phyloP scores from a whole-genome alignment of 2,888 invertebrate species.

The Drosophila quasianomalipes region DNA sequence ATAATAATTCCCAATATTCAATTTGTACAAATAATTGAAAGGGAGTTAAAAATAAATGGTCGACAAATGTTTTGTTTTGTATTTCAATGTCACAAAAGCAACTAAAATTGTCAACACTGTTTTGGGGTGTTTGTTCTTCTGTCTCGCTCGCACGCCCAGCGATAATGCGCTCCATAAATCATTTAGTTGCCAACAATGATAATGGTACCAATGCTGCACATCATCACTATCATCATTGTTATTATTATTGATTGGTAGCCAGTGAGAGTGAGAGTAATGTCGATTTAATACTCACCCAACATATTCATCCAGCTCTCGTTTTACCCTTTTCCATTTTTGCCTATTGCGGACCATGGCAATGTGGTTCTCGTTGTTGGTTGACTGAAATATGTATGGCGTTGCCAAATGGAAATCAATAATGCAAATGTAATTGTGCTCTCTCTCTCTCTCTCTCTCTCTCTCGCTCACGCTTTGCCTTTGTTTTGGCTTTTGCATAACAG shows the following conservation, averaged over 20 bases:
- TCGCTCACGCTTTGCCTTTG: background rate
- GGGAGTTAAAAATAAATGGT: background rate
- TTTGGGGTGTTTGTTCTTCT: background rate
- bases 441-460: background rate
- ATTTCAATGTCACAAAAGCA: background rate
- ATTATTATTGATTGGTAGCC: background rate
- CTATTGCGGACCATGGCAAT: conserved; percentile 8
- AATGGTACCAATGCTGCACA: conserved; percentile 23
- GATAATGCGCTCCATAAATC: conserved; percentile 41
- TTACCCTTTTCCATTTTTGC: background rate
- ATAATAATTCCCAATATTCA: background rate
- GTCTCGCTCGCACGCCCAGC: background rate
- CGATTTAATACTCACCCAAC: background rate
- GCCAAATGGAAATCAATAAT: conserved; percentile 73
- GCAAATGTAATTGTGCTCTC: conserved; percentile 52
- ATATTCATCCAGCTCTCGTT: background rate
- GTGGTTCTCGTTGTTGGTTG: conserved; percentile 17
- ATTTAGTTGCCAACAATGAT: conserved; percentile 43
- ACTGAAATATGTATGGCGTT: conserved; percentile 40
- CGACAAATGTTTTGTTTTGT: background rate
- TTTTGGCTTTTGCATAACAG: conserved; percentile 28
- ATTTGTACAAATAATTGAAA: background rate
- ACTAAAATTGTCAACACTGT: background rate
- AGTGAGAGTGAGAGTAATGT: background rate
- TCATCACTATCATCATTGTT: background rate